Percentiles rank a stretch among this genome's conserved stretches.
Conservation (phyloP, 2,888 invertebrate species). For the Agelastica alni region DNA sequence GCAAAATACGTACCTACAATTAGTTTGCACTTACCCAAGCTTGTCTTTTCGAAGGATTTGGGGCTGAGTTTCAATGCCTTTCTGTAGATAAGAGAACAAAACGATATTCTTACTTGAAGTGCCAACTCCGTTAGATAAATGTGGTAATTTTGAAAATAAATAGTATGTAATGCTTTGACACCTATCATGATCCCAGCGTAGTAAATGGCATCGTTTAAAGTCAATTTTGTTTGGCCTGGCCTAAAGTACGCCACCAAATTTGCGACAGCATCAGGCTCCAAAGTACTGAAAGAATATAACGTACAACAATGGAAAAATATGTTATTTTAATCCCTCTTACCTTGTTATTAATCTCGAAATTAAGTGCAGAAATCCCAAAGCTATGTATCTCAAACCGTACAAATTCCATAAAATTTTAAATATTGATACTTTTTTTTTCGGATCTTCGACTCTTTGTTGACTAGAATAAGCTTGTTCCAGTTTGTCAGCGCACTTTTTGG, state of each 20-base stretch:
- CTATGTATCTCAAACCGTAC: conserved; percentile 39
- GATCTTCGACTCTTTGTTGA: conserved; percentile 29
- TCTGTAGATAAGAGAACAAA: conserved; percentile 78
- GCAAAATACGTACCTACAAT: too few relatives aligned
- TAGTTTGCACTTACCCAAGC: conserved; percentile 34
- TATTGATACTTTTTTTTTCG: conserved; percentile 38
- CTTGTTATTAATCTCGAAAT: conserved; percentile 30
- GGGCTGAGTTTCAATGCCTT: conserved; percentile 39
- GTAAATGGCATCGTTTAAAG: conserved; percentile 65
- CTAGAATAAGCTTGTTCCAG: conserved; percentile 49
- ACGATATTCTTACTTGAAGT: conserved; percentile 78
- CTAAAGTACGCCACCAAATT: conserved; percentile 71
- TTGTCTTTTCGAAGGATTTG: conserved; percentile 34
- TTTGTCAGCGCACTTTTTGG: conserved; percentile 42
- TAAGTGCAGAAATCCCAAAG: conserved; percentile 36
- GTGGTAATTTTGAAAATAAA: conserved; percentile 79
- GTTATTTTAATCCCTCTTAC: conserved; percentile 27
- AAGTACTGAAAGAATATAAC: conserved; percentile 57
- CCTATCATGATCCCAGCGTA: conserved; percentile 70
- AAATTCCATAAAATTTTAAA: conserved; percentile 39
- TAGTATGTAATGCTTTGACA: conserved; percentile 66
- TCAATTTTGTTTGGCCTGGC: conserved; percentile 58
- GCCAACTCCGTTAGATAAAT: conserved; percentile 71
- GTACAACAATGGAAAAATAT: not conserved
- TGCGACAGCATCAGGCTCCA: conserved; percentile 68